A percentile compares a stretch with the other conserved stretches of the same genome.
These are phyloP conservation scores for Cylindroiulus punctatus DNA, from an alignment of 2,888 invertebrate species.

Conservation along the genomic window DNA sequence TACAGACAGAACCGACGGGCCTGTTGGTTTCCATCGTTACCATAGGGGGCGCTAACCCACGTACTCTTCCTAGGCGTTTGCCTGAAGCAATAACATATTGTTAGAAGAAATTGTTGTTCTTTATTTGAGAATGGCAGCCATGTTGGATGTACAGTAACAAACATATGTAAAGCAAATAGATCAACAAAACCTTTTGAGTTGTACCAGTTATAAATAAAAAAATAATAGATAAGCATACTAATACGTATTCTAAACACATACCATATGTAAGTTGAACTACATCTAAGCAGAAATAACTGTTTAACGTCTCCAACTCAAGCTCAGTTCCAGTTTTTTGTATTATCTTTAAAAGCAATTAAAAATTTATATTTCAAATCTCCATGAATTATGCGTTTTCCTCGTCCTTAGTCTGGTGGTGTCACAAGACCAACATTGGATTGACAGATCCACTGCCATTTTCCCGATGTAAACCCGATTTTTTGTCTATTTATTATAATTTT, in stretches of 20 bases:
- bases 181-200: conserved; percentile 44
- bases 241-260: conserved; percentile 51
- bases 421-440: too few relatives aligned
- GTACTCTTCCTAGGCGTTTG: conserved; percentile 47
- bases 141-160: conserved; percentile 51
- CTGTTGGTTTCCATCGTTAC: conserved; percentile 15
- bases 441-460: too few relatives aligned
- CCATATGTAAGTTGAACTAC: conserved; percentile 44
- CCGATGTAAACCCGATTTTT: too few relatives aligned
- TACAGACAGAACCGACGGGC: not conserved
- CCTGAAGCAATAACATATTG: conserved; percentile 51
- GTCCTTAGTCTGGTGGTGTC: not conserved
- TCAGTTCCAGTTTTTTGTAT: conserved; percentile 53
- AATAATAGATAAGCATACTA: conserved; percentile 51
- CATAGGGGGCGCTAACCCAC: conserved; percentile 34
- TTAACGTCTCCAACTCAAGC: conserved; percentile 48
- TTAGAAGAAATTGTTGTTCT: conserved; percentile 46
- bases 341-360: conserved; percentile 51
- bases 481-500: too few relatives aligned
- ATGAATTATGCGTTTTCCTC: conserved; percentile 30
- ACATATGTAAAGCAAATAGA: conserved; percentile 42
- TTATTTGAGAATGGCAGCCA: conserved; percentile 39
- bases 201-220: conserved; percentile 27
- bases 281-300: conserved; percentile 51
- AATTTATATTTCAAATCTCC: conserved; percentile 52